phyloP scores from a whole-genome alignment of 2,888 invertebrate species.

The Carterocephalus palaemon region DNA sequence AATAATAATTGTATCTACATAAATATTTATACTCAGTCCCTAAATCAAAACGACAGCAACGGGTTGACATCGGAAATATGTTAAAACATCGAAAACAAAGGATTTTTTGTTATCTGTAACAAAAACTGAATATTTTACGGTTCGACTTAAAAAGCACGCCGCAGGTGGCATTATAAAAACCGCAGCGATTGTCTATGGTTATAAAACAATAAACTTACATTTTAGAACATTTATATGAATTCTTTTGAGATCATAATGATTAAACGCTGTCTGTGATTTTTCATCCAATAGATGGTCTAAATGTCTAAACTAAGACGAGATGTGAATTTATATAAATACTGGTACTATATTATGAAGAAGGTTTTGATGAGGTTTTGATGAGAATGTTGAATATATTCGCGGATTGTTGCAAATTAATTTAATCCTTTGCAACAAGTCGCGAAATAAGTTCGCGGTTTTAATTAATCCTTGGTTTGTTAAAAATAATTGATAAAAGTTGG shows the following conservation, averaged over 20 bases:
- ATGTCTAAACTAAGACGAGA: too few relatives aligned
- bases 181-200: slow-evolving; percentile 41
- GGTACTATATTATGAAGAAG: too few relatives aligned
- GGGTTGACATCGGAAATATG: slow-evolving; percentile 46
- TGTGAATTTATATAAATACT: too few relatives aligned
- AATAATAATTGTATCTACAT: not conserved
- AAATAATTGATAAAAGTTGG: too few relatives aligned
- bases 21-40: slow-evolving; percentile 11
- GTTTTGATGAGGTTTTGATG: too few relatives aligned
- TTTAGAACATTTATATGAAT: slow-evolving; percentile 19
- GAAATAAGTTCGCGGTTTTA: too few relatives aligned
- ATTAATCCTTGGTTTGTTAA: too few relatives aligned
- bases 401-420: too few relatives aligned
- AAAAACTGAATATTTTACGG: slow-evolving; percentile 46
- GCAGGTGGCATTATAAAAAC: slow-evolving; percentile 57
- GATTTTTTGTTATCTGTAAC: slow-evolving; percentile 40
- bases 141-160: slow-evolving; percentile 43
- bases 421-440: too few relatives aligned
- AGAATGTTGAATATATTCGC: too few relatives aligned
- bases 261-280: too few relatives aligned
- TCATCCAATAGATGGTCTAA: too few relatives aligned
- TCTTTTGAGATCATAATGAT: slow-evolving; percentile 8
- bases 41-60: slow-evolving; percentile 53
- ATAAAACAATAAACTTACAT: slow-evolving; percentile 45
- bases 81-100: slow-evolving; percentile 43